Percentiles rank a stretch among this genome's conserved stretches.
phyloP scores from a whole-genome alignment of 2,888 invertebrate species.

The Dermolepida albohirtum region DNA sequence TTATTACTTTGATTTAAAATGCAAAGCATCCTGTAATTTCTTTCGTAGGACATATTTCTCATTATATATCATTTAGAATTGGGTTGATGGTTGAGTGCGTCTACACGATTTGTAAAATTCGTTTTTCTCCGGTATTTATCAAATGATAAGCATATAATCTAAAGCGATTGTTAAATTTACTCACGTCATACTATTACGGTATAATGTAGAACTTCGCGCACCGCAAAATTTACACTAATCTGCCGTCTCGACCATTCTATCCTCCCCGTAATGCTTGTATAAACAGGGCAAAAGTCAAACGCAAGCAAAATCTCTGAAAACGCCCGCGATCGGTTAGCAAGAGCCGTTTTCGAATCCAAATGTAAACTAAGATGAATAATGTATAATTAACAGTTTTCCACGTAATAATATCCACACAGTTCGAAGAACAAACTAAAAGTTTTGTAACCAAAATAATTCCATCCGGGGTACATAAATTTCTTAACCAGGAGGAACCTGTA shows the following conservation, averaged over 20 bases:
- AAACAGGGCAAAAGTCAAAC: constrained; percentile 27
- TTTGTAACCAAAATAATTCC: constrained; percentile 53
- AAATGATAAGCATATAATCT: no score
- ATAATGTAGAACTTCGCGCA: constrained; percentile 6
- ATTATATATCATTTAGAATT: no score
- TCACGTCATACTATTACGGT: constrained; percentile 3
- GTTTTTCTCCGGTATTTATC: no score
- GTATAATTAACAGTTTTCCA: constrained; percentile 25
- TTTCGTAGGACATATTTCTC: no score
- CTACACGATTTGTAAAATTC: no score
- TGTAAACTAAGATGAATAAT: constrained; percentile 7
- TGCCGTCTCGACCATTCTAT: constrained; percentile 7
- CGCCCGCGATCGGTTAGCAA: constrained; percentile 3
- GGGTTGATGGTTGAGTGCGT: no score
- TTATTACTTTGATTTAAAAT: no score
- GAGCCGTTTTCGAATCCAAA: constrained; percentile 1
- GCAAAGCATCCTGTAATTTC: no score
- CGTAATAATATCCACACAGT: constrained; percentile 24
- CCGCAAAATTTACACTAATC: constrained; percentile 22
- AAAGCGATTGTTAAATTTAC: constrained; percentile 7
- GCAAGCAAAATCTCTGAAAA: constrained; percentile 22
- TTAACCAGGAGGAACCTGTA: constrained; percentile 63
- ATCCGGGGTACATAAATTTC: constrained; percentile 63
- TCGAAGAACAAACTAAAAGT: constrained; percentile 44
- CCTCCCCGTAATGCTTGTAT: constrained; percentile 8